Base-by-base conservation (phyloP, 2,113 vertebrate species). In the Otolemur garnettii region DNA sequence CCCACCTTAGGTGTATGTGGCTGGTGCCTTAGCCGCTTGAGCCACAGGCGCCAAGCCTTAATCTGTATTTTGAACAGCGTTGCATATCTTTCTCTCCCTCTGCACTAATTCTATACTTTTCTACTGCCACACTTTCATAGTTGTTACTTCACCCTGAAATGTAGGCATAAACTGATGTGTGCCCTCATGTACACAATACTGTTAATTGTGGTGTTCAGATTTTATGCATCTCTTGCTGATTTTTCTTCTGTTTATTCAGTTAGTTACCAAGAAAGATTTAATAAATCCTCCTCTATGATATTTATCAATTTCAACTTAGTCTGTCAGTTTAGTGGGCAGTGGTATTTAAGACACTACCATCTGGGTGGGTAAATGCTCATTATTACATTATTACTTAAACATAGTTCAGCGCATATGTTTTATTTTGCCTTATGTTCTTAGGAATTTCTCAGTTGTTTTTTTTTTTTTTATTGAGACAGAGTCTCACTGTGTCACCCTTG, bases 401-500 rank as follows among this genome's bases (percentile, higher is more conserved):
- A 57, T 21, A 90, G 11, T 66, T 93, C 11, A 77, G 62, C 69
- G 59, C 28, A 6, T 89, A 57, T 87, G 19, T 68, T 94, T 94
- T 69, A 87, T 80, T 94, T 84, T 95, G 35, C 33, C 83, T 69
- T 66, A 50, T 66, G 71, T 77, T 57, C 90, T 69, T 35, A 91
- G 66, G 86, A 74, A 62, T 82, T 57, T 71, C 55, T 91, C 53
- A 85, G 19, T 10, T 38, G 38, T 38, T 45, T 45, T 4, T 45
- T 45, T 45, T 4, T 45, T 45, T 45, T 45, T 50, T 50, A 9
- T 50, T 8, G 45, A 50, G 45, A 50, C 45, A 2, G 8, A 50
- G 45, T 50, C 45, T 50, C 45, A 50, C 45, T 50, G 10, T 50
- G 45, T 50, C 5, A 5, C 45, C 45, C 45, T 50, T 50, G 45